Percentiles rank a stretch among this genome's conserved stretches.
Conservation (phyloP, 2,797 vertebrate genomes). For the Graptemys geographica region DNA sequence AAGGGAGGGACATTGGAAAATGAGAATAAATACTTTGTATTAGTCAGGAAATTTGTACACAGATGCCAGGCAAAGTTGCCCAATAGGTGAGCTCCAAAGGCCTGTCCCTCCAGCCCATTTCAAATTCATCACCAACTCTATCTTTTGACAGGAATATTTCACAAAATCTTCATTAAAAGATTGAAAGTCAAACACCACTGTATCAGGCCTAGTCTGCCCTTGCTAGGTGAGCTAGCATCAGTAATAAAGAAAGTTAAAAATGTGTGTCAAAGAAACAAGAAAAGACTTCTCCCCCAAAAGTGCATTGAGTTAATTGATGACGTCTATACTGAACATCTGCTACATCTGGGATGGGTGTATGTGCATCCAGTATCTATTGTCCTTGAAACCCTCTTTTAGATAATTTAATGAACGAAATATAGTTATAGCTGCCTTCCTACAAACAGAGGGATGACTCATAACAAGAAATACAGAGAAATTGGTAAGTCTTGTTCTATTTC, state of each 20-base stretch:
- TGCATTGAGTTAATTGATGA: background rate
- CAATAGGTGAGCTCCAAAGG: background rate
- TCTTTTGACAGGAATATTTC: background rate
- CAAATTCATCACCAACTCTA: background rate
- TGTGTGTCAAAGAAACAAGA: conserved; percentile 30
- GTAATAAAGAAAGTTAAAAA: conserved; percentile 17
- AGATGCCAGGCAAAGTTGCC: background rate
- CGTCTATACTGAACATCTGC: background rate
- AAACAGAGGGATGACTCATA: background rate
- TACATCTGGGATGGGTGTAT: conserved; percentile 10
- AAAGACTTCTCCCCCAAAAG: background rate
- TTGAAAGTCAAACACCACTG: conserved; percentile 31
- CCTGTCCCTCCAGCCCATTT: background rate
- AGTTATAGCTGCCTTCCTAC: background rate
- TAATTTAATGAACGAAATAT: background rate
- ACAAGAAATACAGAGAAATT: background rate
- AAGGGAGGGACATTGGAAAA: no score
- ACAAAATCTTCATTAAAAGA: conserved; percentile 39
- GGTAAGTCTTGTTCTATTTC: no score
- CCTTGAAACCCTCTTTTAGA: background rate
- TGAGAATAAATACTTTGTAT: no score
- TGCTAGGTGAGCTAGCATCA: background rate
- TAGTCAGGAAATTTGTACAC: background rate
- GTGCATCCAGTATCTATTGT: background rate
- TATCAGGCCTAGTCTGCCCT: background rate